Evolutionary conservation across 2,797 vertebrate species (phyloP).

Genomic region (Lutra lutra): DNA sequence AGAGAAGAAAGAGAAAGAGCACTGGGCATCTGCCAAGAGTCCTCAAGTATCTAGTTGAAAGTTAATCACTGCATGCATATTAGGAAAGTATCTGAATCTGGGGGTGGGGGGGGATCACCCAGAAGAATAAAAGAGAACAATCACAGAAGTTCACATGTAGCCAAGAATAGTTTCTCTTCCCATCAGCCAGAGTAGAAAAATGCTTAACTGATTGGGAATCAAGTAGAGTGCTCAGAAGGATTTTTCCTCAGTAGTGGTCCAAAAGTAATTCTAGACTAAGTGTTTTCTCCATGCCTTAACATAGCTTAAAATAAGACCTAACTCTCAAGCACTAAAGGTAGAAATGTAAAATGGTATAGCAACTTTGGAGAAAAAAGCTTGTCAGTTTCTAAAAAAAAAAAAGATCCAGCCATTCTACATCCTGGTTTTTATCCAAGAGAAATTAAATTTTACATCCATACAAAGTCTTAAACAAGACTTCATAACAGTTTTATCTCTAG

Average conservation of each 20-base stretch:
- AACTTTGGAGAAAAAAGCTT: neutral
- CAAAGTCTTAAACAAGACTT: neutral
- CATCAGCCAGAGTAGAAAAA: neutral
- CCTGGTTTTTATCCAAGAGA: neutral
- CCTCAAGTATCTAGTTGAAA: neutral
- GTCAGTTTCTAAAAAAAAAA: neutral
- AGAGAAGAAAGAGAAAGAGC: neutral
- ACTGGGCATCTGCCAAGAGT: neutral
- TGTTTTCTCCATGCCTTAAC: neutral
- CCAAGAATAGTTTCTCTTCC: neutral
- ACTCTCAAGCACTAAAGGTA: neutral
- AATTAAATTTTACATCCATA: neutral
- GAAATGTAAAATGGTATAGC: neutral
- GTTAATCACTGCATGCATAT: neutral
- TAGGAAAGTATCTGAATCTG: neutral
- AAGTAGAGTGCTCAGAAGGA: neutral
- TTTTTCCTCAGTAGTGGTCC: neutral
- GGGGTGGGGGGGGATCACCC: fast-evolving
- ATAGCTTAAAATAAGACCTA: neutral
- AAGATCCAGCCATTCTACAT: neutral
- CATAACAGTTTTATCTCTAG: neutral
- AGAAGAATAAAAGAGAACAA: neutral
- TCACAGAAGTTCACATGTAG: neutral
- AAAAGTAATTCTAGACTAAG: neutral
- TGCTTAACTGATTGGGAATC: neutral